Percentiles rank a stretch among this genome's conserved stretches.
Evolutionary conservation across 2,797 vertebrate species (phyloP).

Genomic region (Sitta carolinensis): DNA sequence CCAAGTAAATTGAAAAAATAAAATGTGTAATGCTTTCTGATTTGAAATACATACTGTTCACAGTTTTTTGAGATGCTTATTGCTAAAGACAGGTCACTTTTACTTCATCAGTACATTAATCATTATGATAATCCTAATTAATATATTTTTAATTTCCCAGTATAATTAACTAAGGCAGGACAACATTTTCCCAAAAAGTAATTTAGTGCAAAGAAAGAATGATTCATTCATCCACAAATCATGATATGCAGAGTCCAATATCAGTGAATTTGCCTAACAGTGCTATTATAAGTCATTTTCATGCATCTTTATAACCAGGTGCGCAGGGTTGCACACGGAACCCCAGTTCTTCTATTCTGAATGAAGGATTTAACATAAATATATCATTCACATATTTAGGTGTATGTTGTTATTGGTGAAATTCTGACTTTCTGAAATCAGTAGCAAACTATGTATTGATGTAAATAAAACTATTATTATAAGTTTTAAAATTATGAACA

Average conservation of each 20-base stretch:
- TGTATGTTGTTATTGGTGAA: background rate
- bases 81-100: background rate
- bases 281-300: background rate
- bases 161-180: background rate
- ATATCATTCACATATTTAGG: background rate
- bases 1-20: background rate
- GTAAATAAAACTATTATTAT: background rate
- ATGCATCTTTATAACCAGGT: background rate
- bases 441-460: background rate
- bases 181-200: background rate
- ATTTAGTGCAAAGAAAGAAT: background rate
- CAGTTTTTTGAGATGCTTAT: background rate
- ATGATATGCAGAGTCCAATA: background rate
- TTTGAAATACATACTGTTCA: background rate
- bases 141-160: background rate
- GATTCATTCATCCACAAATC: background rate
- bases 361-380: background rate
- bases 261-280: background rate
- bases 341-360: background rate
- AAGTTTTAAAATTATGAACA: background rate
- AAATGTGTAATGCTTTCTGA: fast-evolving
- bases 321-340: background rate
- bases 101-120: background rate
- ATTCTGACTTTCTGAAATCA: background rate
- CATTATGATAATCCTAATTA: background rate